Evolutionary conservation across 2,888 invertebrate genomes (phyloP), one percentile per base, ranked within the genome.

Genomic region (Aethes cnicana): DNA sequence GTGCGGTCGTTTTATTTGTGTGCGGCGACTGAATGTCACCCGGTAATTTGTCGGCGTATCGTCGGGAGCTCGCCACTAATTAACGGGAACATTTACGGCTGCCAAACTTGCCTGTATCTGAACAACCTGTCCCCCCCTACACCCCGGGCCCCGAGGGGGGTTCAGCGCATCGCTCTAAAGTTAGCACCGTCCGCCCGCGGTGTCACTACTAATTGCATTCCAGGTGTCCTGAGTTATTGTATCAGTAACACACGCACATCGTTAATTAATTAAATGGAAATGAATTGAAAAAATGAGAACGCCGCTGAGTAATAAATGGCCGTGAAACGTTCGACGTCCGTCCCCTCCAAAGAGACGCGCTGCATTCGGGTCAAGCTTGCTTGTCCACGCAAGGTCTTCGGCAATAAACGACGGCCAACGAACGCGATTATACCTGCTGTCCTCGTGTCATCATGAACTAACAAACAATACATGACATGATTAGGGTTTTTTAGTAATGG

Each of bases 1-100:
- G 50, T 61, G 62, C 53, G 60, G 53, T 66, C 58, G 68, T 72
- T 75, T 74, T 75, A 75, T 79, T 78, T 74, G 74, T 72, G 69
- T 74, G 68, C 63, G 63, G 69, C 64, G 68, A 66, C 72, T 65
- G 73, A 80, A 77, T 74, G 72, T 76, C 70, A 69, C 70, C 48
- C 53, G 56, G 74, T 76, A 84, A 84, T 86, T 85, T 83, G 83
- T 84, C 77, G 71, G 58, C 66, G 69, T 68, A 77, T 76, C 76
- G 77, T 74, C 77, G 74, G 68, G 60, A 72, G 72, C 71, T 73
- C 70, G 74, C 77, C 77, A 82, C 84, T 84, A 83, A 85, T 85
- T 84, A 84, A 83, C 76, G 74, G 73, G 75, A 73, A 80, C 82
- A 80, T 81, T 81, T 77, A 81, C 76, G 74, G 69, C 71, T 77